Evolutionary conservation across 2,888 invertebrate genomes (phyloP).

Genomic region (Isoperla grammatica): DNA sequence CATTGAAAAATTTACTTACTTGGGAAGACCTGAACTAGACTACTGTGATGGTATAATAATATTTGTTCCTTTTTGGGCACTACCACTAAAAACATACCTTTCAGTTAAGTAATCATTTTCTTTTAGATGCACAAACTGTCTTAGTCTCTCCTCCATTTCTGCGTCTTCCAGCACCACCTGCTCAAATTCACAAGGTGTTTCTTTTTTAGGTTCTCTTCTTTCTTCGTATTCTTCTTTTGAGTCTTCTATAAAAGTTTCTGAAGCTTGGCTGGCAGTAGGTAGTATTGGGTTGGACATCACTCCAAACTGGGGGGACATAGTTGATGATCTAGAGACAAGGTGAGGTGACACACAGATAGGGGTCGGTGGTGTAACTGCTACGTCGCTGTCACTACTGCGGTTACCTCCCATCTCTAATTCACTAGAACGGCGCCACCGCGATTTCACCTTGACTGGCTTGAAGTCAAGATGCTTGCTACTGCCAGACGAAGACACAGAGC

Average conservation of each 20-base stretch:
- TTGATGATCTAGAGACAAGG: slow-evolving; percentile 23
- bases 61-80: too few relatives aligned
- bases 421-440: slow-evolving; percentile 69
- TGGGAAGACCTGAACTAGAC: too few relatives aligned
- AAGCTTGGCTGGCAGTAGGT: slow-evolving; percentile 43
- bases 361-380: slow-evolving; percentile 25
- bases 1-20: too few relatives aligned
- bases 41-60: too few relatives aligned
- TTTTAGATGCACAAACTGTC: slow-evolving; percentile 70
- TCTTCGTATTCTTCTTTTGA: slow-evolving; percentile 9
- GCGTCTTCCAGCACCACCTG: slow-evolving; percentile 41
- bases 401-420: slow-evolving; percentile 59
- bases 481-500: slow-evolving; percentile 34
- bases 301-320: slow-evolving; percentile 34
- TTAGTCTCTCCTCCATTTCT: slow-evolving; percentile 56
- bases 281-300: slow-evolving; percentile 44
- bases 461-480: slow-evolving; percentile 39
- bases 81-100: too few relatives aligned
- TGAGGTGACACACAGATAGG: slow-evolving; percentile 26
- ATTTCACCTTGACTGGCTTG: slow-evolving; percentile 74
- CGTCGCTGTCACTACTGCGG: slow-evolving; percentile 29
- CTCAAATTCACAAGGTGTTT: slow-evolving; percentile 26
- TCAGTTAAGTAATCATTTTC: slow-evolving; percentile 85
- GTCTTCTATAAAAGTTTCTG: slow-evolving; percentile 35
- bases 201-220: slow-evolving; percentile 24